phyloP scores from a whole-genome alignment of 2,113 vertebrate genomes.

The Probosciger aterrimus region DNA sequence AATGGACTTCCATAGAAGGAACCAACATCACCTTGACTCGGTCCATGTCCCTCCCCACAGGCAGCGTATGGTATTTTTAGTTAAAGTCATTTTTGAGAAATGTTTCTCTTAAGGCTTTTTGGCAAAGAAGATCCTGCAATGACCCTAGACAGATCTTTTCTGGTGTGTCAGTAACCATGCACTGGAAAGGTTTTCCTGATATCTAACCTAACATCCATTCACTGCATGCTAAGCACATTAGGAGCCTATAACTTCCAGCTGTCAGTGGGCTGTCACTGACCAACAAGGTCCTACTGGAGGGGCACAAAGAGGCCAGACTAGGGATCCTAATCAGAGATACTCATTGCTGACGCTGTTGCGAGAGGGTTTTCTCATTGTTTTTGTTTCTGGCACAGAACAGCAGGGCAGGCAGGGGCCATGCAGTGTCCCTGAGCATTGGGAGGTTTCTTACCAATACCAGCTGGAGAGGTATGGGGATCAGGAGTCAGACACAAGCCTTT shows the following conservation, averaged over 20 bases:
- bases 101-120: not conserved
- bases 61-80: not conserved
- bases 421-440: slow-evolving; percentile 1
- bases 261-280: not conserved
- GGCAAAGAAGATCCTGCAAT: not conserved
- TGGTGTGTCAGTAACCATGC: not conserved
- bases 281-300: not conserved
- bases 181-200: not conserved
- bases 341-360: not conserved
- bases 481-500: slow-evolving; percentile 53
- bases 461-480: not conserved
- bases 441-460: not conserved
- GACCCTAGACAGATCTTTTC: not conserved
- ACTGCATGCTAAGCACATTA: not conserved
- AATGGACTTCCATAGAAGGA: not conserved
- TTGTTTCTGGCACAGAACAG: slow-evolving; percentile 42
- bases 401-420: not conserved
- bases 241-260: not conserved
- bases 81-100: not conserved
- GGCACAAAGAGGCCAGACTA: not conserved
- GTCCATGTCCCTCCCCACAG: not conserved
- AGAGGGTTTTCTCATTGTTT: not conserved
- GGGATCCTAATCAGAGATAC: not conserved
- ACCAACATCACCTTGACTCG: not conserved
- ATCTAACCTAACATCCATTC: not conserved